These are phyloP conservation scores for Mamestra brassicae DNA, from an alignment of 2,888 invertebrate genomes.

Conservation along the genomic window DNA sequence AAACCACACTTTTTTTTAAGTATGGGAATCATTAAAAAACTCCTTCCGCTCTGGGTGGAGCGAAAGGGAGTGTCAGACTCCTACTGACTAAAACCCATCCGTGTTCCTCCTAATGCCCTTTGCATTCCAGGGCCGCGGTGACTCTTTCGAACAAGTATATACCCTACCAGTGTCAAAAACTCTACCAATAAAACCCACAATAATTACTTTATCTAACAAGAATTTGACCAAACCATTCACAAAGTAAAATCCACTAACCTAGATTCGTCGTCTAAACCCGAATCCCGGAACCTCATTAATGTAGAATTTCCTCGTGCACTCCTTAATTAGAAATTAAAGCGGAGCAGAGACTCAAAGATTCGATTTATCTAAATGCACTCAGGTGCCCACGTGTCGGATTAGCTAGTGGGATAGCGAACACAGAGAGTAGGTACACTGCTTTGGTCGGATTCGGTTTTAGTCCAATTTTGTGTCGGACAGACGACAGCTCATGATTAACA, in stretches of 20 bases:
- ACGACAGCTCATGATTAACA: slow-evolving; percentile 20
- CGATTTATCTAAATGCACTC: slow-evolving; percentile 75
- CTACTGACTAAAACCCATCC: too few species aligned
- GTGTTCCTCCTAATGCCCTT: too few species aligned
- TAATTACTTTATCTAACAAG: neutral
- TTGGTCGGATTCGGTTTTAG: slow-evolving; percentile 23
- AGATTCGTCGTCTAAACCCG: slow-evolving; percentile 21
- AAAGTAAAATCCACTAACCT: slow-evolving; percentile 29
- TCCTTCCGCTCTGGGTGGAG: too few species aligned
- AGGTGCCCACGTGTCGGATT: slow-evolving; percentile 53
- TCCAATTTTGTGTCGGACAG: slow-evolving; percentile 18
- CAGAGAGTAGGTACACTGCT: neutral
- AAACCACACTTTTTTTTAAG: too few species aligned
- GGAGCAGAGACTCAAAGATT: slow-evolving; percentile 67
- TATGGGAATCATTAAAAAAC: too few species aligned
- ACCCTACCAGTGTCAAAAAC: neutral
- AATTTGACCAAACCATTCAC: slow-evolving; percentile 1
- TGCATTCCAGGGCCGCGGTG: too few species aligned
- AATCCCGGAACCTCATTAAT: slow-evolving; percentile 53
- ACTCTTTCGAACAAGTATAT: too few species aligned
- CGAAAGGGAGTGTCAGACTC: too few species aligned
- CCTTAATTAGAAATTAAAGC: slow-evolving; percentile 73
- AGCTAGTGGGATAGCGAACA: slow-evolving; percentile 8
- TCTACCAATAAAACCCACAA: neutral
- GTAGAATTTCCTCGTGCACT: slow-evolving; percentile 57